Conservation (phyloP, 1,140 invertebrate genomes). For the Oscheius sp. region DNA sequence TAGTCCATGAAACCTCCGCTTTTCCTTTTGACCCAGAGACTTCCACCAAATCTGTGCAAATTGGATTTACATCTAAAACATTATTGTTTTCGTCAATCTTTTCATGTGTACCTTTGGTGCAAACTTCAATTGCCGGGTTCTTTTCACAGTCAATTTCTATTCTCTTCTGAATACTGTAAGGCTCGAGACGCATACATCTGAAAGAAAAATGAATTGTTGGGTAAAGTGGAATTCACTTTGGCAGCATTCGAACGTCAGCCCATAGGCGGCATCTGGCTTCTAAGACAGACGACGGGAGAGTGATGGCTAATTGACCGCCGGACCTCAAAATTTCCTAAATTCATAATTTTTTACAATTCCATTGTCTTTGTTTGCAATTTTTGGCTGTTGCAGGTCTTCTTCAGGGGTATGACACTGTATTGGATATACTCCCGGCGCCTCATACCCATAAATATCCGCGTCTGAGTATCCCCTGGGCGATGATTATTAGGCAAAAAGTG, state of each 20-base stretch:
- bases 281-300: conserved; percentile 30
- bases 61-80: conserved; percentile 33
- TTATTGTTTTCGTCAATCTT: neutral
- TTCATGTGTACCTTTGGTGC: conserved; percentile 27
- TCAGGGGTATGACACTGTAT: conserved; percentile 40
- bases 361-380: conserved; percentile 31
- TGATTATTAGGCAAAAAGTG: conserved; percentile 13
- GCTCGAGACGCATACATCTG: conserved; percentile 37
- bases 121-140: conserved; percentile 27
- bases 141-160: conserved; percentile 43
- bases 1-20: conserved; percentile 33
- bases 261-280: conserved; percentile 35
- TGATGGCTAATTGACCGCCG: conserved; percentile 32
- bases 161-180: conserved; percentile 38
- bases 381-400: conserved; percentile 38
- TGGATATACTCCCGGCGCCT: conserved; percentile 35
- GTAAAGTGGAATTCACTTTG: conserved; percentile 8
- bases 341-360: neutral
- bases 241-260: conserved; percentile 39
- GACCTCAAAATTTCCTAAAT: conserved; percentile 32
- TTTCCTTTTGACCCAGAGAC: conserved; percentile 30
- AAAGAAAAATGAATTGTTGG: neutral
- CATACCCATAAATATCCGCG: conserved; percentile 41
- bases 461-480: conserved; percentile 33
- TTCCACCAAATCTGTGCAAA: conserved; percentile 33